Percentiles rank a stretch among this genome's conserved stretches.
phyloP scores from a whole-genome alignment of 1,140 invertebrate genomes.

The Procambarus virginalis region DNA sequence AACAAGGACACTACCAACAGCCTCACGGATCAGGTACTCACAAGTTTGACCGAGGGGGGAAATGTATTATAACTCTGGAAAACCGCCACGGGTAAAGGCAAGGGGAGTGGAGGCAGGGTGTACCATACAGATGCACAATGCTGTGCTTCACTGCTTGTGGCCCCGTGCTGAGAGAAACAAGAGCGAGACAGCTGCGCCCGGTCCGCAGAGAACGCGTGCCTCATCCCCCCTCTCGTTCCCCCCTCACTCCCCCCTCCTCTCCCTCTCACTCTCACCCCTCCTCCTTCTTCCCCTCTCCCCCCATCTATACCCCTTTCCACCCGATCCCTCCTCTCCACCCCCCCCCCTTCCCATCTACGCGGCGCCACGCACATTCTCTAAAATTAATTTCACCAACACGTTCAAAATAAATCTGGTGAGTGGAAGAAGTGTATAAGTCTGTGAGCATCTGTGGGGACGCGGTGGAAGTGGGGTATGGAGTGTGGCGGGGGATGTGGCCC shows the following conservation, averaged over 20 bases:
- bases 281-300: no score
- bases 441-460: background rate
- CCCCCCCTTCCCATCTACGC: background rate
- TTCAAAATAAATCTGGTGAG: conserved; percentile 33
- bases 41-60: background rate
- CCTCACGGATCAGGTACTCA: no score
- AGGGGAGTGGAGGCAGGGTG: background rate
- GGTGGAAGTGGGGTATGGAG: background rate
- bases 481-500: conserved; percentile 31
- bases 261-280: background rate
- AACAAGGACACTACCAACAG: no score
- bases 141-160: conserved; percentile 3
- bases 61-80: no score
- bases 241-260: background rate
- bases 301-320: background rate
- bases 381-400: conserved; percentile 28
- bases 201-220: background rate
- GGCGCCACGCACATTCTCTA: conserved; percentile 22
- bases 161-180: background rate
- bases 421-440: conserved; percentile 41
- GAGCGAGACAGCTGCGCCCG: conserved; percentile 4
- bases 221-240: background rate
- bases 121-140: conserved; percentile 4
- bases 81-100: no score
- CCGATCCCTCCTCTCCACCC: background rate